A percentile compares a stretch with the other conserved stretches of the same genome.
Evolutionary conservation across 2,888 invertebrate species (phyloP).

Genomic region (Dione juno): DNA sequence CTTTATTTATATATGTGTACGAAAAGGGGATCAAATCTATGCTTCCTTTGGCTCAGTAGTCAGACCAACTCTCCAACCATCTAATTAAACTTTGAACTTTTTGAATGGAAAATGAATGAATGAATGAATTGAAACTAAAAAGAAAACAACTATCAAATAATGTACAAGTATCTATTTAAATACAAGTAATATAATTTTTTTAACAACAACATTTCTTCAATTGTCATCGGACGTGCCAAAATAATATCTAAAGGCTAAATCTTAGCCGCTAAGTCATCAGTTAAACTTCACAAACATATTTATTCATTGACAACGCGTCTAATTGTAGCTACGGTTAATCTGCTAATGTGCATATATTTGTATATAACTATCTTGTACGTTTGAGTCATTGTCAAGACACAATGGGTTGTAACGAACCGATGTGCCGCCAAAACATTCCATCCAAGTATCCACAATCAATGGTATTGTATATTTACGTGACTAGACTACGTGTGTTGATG

Average conservation of each 20-base stretch:
- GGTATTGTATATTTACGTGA: conserved; percentile 58
- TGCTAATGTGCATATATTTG: conserved; percentile 19
- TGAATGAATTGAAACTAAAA: too few species aligned
- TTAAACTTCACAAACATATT: not conserved
- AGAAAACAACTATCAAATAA: too few species aligned
- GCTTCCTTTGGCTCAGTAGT: too few species aligned
- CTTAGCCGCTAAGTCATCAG: not conserved
- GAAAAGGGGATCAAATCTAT: too few species aligned
- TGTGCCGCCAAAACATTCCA: conserved; percentile 59
- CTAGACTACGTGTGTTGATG: conserved; percentile 44
- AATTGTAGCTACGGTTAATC: conserved; percentile 4
- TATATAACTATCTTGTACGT: conserved; percentile 34
- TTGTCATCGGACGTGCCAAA: not conserved
- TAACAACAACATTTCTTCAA: too few species aligned
- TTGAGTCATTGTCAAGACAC: conserved; percentile 53
- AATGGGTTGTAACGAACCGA: conserved; percentile 55
- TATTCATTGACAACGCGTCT: conserved; percentile 1
- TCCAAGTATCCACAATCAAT: conserved; percentile 53
- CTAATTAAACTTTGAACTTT: too few species aligned
- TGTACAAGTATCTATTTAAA: too few species aligned
- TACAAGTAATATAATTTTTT: too few species aligned
- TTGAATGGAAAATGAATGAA: too few species aligned
- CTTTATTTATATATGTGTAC: too few species aligned
- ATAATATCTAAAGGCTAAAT: not conserved
- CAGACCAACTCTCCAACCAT: too few species aligned